Conservation (phyloP, 2,113 vertebrate genomes). For the Bubo blakistoni region DNA sequence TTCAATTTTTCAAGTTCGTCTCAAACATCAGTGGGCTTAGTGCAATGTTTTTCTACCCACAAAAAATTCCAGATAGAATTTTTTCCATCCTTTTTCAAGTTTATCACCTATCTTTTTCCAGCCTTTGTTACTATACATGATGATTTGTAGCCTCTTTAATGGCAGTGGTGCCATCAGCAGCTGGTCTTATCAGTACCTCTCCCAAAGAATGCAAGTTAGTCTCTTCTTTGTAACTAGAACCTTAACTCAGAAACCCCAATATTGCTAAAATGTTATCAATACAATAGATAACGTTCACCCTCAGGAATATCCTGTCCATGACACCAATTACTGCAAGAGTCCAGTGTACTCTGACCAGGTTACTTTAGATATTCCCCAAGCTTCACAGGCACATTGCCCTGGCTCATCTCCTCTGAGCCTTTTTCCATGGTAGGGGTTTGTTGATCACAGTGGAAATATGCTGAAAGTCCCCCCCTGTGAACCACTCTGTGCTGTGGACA, state of each 20-base stretch:
- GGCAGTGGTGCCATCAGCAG: not conserved
- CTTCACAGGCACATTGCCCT: fast-evolving
- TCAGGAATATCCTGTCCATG: no score
- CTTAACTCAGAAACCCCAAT: not conserved
- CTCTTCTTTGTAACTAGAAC: not conserved
- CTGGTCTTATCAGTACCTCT: not conserved
- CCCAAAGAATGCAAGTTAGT: not conserved
- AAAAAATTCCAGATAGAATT: not conserved
- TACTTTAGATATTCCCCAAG: not conserved
- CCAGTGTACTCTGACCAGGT: not conserved
- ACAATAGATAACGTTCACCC: not conserved
- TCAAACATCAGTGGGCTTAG: not conserved
- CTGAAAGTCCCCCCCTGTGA: not conserved
- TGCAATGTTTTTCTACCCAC: not conserved
- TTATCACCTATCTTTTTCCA: not conserved
- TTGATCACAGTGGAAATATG: not conserved
- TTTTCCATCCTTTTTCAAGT: not conserved
- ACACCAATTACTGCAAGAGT: not conserved
- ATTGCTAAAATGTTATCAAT: not conserved
- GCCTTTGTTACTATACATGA: not conserved
- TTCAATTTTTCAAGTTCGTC: not conserved
- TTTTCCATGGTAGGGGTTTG: not conserved
- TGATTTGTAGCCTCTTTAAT: not conserved
- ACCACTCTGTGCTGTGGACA: not conserved
- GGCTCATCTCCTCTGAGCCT: not conserved